phyloP scores from a whole-genome alignment of 2,888 invertebrate genomes.

The Leptogaster cylindrica region DNA sequence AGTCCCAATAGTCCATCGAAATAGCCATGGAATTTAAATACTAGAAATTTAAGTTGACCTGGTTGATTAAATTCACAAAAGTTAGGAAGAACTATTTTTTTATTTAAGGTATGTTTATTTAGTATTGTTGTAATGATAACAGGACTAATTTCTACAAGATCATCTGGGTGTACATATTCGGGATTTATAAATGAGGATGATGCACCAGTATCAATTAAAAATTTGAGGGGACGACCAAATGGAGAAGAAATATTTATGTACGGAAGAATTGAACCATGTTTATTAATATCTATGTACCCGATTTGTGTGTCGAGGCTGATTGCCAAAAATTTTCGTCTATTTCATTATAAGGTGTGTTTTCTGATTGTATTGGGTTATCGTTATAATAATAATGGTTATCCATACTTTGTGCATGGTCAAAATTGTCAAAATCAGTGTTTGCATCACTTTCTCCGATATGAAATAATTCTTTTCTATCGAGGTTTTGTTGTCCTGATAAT shows the following conservation, averaged over 20 bases:
- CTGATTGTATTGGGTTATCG: too few species aligned
- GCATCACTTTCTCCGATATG: too few species aligned
- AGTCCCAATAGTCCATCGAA: constrained; percentile 35
- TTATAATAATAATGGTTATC: too few species aligned
- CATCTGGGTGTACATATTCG: constrained; percentile 34
- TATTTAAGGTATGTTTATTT: not conserved
- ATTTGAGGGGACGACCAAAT: constrained; percentile 36
- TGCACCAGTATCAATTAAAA: constrained; percentile 40
- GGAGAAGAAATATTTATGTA: constrained; percentile 44
- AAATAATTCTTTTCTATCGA: too few species aligned
- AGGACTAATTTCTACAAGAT: not conserved
- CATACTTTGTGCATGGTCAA: too few species aligned
- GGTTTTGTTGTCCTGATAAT: too few species aligned
- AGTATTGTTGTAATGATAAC: not conserved
- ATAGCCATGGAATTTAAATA: constrained; percentile 35
- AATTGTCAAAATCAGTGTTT: too few species aligned
- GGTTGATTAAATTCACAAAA: constrained; percentile 33
- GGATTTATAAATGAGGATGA: constrained; percentile 45
- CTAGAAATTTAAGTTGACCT: constrained; percentile 16
- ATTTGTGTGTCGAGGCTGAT: not conserved
- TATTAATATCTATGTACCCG: constrained; percentile 9
- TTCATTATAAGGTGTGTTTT: too few species aligned
- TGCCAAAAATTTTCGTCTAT: not conserved
- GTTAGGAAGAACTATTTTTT: constrained; percentile 4
- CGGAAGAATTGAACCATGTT: constrained; percentile 12